Percentiles rank a stretch among this genome's conserved stretches.
Evolutionary conservation across 2,113 vertebrate genomes (phyloP).

Genomic region (Erinaceus europaeus): DNA sequence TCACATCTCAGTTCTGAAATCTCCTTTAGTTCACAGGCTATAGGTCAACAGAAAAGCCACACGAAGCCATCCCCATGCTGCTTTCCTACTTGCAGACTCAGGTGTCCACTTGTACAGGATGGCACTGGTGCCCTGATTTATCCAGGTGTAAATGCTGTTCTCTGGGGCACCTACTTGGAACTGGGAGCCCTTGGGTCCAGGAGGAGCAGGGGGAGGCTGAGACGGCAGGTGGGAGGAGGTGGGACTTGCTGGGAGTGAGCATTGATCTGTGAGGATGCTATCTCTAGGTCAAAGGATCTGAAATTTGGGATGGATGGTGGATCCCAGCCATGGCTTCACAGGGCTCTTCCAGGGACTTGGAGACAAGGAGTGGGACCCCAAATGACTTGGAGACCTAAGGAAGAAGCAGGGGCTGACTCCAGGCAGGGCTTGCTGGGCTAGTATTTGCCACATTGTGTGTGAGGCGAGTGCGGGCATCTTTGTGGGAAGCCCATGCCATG

Average conservation of each 20-base stretch:
- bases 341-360: not conserved
- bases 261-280: not conserved
- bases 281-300: not conserved
- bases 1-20: slow-evolving; percentile 48
- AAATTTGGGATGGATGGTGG: not conserved
- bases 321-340: not conserved
- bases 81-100: not conserved
- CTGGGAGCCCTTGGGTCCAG: not conserved
- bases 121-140: not conserved
- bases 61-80: not conserved
- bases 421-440: not conserved
- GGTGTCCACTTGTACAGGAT: not conserved
- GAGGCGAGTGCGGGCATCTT: no score
- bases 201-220: not conserved
- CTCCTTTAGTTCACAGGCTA: slow-evolving; percentile 66
- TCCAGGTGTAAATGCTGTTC: not conserved
- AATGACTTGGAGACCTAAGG: not conserved
- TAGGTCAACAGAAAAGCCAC: slow-evolving; percentile 6
- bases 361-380: not conserved
- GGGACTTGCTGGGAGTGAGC: not conserved
- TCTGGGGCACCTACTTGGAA: not conserved
- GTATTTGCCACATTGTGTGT: no score
- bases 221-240: not conserved
- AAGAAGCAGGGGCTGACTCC: not conserved
- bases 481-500: no score